These are phyloP conservation scores for Crenichthys baileyi DNA, from an alignment of 2,797 vertebrate genomes.

Conservation along the genomic window DNA sequence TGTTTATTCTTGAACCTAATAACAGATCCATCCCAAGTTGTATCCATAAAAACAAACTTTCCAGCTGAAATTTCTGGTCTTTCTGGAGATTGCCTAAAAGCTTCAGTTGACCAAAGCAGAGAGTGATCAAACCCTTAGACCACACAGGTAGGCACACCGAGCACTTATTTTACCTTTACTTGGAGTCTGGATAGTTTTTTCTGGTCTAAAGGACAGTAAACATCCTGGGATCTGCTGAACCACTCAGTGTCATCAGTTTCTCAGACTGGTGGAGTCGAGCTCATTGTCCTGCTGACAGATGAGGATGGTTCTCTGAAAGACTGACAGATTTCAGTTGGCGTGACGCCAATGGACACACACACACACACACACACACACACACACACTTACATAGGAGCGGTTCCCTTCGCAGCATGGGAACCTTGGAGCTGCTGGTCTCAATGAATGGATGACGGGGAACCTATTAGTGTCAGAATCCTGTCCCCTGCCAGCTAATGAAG, in stretches of 20 bases:
- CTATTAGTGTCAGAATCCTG: too few species aligned
- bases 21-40: too few species aligned
- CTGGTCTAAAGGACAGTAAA: too few species aligned
- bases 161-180: too few species aligned
- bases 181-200: too few species aligned
- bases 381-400: slow-evolving; percentile 35
- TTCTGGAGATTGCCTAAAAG: background rate
- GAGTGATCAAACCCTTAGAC: background rate
- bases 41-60: background rate
- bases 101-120: too few species aligned
- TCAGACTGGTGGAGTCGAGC: background rate
- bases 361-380: slow-evolving; percentile 49
- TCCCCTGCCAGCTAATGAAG: slow-evolving; percentile 25
- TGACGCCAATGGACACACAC: slow-evolving; percentile 2
- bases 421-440: slow-evolving; percentile 45
- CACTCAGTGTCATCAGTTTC: too few species aligned
- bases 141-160: too few species aligned
- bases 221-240: too few species aligned
- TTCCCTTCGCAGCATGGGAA: slow-evolving; percentile 57
- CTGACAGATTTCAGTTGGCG: too few species aligned
- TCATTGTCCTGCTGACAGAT: slow-evolving; percentile 33
- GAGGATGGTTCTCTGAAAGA: slow-evolving; percentile 24
- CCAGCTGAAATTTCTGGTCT: background rate
- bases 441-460: slow-evolving; percentile 42
- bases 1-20: too few species aligned